Percentiles rank a stretch among this genome's conserved stretches.
These are phyloP conservation scores for Megastigmus dorsalis DNA, from an alignment of 2,888 invertebrate species.

Conservation along the genomic window DNA sequence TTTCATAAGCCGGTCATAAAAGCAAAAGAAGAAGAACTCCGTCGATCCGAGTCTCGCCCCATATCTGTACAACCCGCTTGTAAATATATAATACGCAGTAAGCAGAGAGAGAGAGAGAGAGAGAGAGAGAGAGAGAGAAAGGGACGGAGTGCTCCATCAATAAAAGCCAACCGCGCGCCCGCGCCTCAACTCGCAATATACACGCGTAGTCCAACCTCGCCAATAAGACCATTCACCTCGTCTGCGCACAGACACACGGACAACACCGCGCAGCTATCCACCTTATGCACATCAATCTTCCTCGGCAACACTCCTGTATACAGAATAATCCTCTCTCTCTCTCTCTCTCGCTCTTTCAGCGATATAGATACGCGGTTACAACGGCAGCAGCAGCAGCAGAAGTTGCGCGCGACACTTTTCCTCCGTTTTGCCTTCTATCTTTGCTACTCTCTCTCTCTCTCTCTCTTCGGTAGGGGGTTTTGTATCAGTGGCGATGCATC, in stretches of 20 bases:
- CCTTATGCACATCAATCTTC: slow-evolving; percentile 37
- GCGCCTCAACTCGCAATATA: background rate
- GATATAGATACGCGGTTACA: background rate
- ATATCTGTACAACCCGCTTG: background rate
- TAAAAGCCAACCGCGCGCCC: slow-evolving; percentile 4
- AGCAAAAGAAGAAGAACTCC: no score
- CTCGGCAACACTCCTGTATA: background rate
- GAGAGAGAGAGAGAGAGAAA: background rate
- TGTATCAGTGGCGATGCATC: slow-evolving; percentile 12
- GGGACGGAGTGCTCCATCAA: slow-evolving; percentile 7
- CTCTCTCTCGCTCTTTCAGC: background rate
- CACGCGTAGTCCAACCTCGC: no score
- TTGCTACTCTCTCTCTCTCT: background rate
- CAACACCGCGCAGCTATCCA: slow-evolving; percentile 24
- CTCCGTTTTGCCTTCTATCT: no score
- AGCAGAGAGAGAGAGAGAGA: background rate
- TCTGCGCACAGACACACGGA: slow-evolving; percentile 10
- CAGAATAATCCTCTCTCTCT: background rate
- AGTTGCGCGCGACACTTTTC: no score
- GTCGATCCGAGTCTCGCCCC: background rate
- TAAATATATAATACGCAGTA: background rate
- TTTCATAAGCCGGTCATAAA: no score
- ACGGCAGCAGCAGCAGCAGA: no score
- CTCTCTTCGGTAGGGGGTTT: background rate
- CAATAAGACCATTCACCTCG: slow-evolving; percentile 25